Evolutionary conservation across 2,113 vertebrate genomes (phyloP).

Genomic region (Proterorhinus semilunaris): DNA sequence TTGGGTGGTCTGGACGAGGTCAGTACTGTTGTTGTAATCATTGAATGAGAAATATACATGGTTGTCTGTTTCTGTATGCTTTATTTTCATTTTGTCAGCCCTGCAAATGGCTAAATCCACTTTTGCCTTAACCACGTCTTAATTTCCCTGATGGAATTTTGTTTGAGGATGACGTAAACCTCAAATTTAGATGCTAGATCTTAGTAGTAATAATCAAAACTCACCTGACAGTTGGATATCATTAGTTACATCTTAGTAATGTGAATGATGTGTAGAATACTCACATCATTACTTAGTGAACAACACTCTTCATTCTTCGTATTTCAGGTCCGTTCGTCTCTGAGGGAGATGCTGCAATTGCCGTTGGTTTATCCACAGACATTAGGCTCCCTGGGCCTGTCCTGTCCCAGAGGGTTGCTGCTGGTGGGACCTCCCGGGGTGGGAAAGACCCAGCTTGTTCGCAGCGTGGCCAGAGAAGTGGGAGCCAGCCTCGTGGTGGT

Average conservation of each 20-base stretch:
- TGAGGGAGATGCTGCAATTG: constrained; percentile 82
- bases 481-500: constrained; percentile 82
- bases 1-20: constrained; percentile 81
- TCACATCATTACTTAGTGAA: not conserved
- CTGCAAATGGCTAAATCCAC: too few species aligned
- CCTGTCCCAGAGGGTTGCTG: constrained; percentile 84
- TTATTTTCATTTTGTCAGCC: too few species aligned
- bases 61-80: too few species aligned
- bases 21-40: constrained; percentile 1
- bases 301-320: not conserved
- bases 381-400: constrained; percentile 77
- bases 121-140: too few species aligned
- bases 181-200: too few species aligned
- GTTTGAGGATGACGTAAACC: too few species aligned
- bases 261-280: too few species aligned
- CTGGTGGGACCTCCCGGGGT: constrained; percentile 89
- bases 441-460: constrained; percentile 88
- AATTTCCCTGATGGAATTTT: too few species aligned
- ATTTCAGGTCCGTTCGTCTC: constrained; percentile 56
- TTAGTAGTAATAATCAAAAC: too few species aligned
- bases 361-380: constrained; percentile 83
- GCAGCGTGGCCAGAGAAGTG: constrained; percentile 77
- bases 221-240: too few species aligned
- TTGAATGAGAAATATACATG: too few species aligned
- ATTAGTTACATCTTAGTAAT: too few species aligned